Base-by-base conservation (phyloP, 2,113 vertebrate genomes). In the Brachyistius frenatus region DNA sequence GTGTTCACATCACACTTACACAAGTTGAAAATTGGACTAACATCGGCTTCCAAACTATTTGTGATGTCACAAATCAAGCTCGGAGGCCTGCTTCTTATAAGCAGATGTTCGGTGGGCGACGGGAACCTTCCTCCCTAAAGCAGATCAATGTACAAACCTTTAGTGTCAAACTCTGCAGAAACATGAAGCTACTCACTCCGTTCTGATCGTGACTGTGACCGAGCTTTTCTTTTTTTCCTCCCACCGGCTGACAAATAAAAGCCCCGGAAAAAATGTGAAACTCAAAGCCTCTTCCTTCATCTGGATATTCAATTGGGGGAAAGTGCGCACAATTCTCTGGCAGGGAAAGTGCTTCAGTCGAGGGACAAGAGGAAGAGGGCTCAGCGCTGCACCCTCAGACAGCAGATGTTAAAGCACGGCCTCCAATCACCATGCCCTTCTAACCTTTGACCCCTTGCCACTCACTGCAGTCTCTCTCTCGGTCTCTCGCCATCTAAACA, bases 401-500 rank as follows among this genome's bases (percentile, higher is more conserved):
- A 78, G 8, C 65, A 83, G 57, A 57, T 72, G 62, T 39, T 66
- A 35, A 33, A 57, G 57, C 66, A 76, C 61, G 57, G 44, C 60
- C 49, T 54, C 61, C 44, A 39, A 47, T 61, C n/a, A n/a, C 52
- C 14, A 35, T 73, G 39, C 76, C 64, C 36, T 52, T 74, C 10
- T 5, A 56, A 64, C 75, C 69, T 73, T 9, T 77, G 65, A 87
- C 77, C 56, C n/a, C 30, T 37, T 3, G 52, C 14, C 57, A 50
- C 56, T 60, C 44, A n/a, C 13, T 2, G n/a, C 30, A 44, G 23
- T 23, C 52, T 4, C 10, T 44, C 52, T 46, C 52, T n/a, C 62
- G 23, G 23, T 49, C 41, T 15, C 54, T 58, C 16, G 23, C 31
- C 33, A 44, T 46, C 44, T 80, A 46, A 76, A 73, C 56, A 55